Evolutionary conservation across 2,888 invertebrate species (phyloP), one percentile per base, ranked within the genome.

Genomic region (Parnassius apollo): DNA sequence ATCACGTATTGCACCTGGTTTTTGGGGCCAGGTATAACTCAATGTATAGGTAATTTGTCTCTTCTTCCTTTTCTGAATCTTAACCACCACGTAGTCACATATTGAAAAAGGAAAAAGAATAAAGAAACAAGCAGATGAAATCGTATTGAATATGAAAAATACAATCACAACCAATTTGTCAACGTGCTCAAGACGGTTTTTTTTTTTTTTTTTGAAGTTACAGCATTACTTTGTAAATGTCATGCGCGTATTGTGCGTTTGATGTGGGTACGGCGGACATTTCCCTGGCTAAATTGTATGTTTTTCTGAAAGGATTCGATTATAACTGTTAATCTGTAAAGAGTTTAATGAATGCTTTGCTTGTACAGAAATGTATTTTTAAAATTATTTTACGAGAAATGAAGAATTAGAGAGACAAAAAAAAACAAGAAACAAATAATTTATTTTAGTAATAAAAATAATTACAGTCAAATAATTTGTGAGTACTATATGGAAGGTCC

Each of bases 221-320:
- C 79, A 78, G 78, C 80, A 82, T 76, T 82, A 79, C 80, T 81
- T 78, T 81, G 77, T 75, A 69, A 65, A 59, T 54, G 62, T 63
- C 55, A 51, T 46, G 35, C 51, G 45, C 69, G 81, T 77, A 86
- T 91, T 91, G 91, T 91, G 76, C 74, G 66, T 74, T 67, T 90
- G 91, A 91, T 77, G 85, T 86, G 90, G 91, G 91, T 89, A 73
- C 75, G 67, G 71, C 74, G 78, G 78, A 77, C 75, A 79, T 42
- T 51, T 72, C 70, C 76, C 70, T 69, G 68, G 72, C 74, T 65
- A 79, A 83, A 83, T 84, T 81, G 83, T 83, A 77, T 78, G 71
- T 75, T 81, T 85, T 84, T 86, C 84, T 83, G 80, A 86, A 88
- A 80, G 81, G 83, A 77, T 62, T 62, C 58, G 62, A 63, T 63